Evolutionary conservation across 2,797 vertebrate genomes (phyloP), one percentile per base, ranked within the genome.

Genomic region (Microtus californicus): DNA sequence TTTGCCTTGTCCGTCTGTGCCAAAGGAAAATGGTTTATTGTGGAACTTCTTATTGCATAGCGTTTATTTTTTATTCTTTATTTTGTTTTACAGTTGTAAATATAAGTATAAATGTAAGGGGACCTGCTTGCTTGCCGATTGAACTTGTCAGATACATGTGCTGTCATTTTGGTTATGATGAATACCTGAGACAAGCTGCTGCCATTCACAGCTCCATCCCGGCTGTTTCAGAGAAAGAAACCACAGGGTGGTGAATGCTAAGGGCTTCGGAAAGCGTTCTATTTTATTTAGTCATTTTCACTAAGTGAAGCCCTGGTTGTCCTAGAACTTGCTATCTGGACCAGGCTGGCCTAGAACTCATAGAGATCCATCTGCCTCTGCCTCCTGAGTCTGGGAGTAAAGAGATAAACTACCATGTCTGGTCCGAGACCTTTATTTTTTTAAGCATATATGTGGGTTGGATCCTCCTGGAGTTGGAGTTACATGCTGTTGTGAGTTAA

Each of bases 111-210:
- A 88, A 11, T 93, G 59, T 59, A 74, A 96, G 69, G 90, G 95
- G 19, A 93, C 56, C 94, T 97, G 61, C 59, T 97, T 83, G 76
- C 31, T 89, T 94, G 61, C 87, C 89, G 34, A 94, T 91, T 92
- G 97, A 87, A 92, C 85, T 93, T 97, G 79, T 97, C 93, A 97
- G 88, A 97, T 81, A 21, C 83, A 95, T 97, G 77, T 96, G 61
- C 85, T 95, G 56, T 94, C 83, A 81, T 97, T 97, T 89, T 89
- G 77, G 87, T 95, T 87, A 94, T 82, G 93, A 78, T 95, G 90
- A 85, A 48, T 78, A 95, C 45, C 8, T 91, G 74, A 97, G 85
- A 89, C 85, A 92, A 85, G 4, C 25, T 61, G 25, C 77, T 96
- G n/a, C 87, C 51, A 2, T 87, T 95, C 91, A 93, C 40, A 90